Base-by-base conservation (phyloP, 1,140 invertebrate species). In the Mercenaria mercenaria region DNA sequence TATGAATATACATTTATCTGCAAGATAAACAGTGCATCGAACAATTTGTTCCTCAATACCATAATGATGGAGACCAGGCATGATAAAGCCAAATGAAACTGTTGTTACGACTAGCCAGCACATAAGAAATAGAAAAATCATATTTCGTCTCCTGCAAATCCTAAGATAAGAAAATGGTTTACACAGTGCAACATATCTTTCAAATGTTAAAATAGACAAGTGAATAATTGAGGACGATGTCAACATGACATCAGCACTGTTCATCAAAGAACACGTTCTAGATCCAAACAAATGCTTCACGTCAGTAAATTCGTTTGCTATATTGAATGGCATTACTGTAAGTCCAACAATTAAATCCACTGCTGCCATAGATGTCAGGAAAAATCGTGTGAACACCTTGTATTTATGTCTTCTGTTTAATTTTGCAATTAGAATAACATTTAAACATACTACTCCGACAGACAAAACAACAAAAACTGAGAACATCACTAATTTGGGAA, bases 21-120 rank as follows among this genome's bases (percentile, higher is more conserved):
- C 18, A 29, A 4, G 10, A 10, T 26, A 11, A 56, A 1, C 29
- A 13, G 20, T 13, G n/a, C 72, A 72, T 18, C 41, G 1, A 26
- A 76, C 0, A 8, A 26, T n/a, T 11, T 61, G 15, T 0, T 43
- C 39, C 0, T 76, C 69, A 15, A 77, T 50, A 0, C 67, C 84
- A 2, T 15, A 34, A 23, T 18, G n/a, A 39, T 72, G 37, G 34
- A 59, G 39, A 41, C 72, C 84, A 20, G 84, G 84, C 11, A 86
- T 52, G 11, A 86, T 86, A 15, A 86, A n/a, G 0, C 84, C 84
- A 77, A 86, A 86, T 37, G 84, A 86, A 15, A 74, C 20, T 23
- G 32, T 26, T 3, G 47, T 34, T 1, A 72, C 61, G n/a, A 59
- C 4, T 29, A 59, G 23, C 84, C 84, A 86, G 37, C 50, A 34